Conservation (phyloP, 2,797 vertebrate species). For the Clarias platycephalus region DNA sequence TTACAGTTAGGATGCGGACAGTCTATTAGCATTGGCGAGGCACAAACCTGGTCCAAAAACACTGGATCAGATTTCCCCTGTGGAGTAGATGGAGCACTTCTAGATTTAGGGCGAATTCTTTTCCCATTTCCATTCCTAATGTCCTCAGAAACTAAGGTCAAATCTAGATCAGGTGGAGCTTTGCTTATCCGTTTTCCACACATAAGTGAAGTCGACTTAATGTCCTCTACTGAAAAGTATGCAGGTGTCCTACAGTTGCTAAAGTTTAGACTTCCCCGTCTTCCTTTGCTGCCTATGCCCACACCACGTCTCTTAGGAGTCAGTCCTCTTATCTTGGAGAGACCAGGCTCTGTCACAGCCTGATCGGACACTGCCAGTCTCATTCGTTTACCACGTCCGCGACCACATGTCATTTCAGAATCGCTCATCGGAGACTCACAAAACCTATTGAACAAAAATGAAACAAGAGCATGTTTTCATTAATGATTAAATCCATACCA, state of each 20-base stretch:
- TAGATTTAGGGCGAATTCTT: slow-evolving; percentile 90
- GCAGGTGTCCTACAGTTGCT: slow-evolving; percentile 87
- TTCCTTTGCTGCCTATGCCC: slow-evolving; percentile 87
- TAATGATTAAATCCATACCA: not conserved
- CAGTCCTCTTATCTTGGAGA: slow-evolving; percentile 87
- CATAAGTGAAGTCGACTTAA: slow-evolving; percentile 81
- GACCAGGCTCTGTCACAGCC: slow-evolving; percentile 78
- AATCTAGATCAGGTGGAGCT: slow-evolving; percentile 88
- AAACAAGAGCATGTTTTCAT: slow-evolving; percentile 7
- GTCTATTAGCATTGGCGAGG: slow-evolving; percentile 95
- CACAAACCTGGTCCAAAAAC: slow-evolving; percentile 92
- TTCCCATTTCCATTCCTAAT: slow-evolving; percentile 85
- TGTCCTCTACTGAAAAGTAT: slow-evolving; percentile 88
- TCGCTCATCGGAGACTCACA: slow-evolving; percentile 96
- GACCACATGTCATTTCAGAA: slow-evolving; percentile 88
- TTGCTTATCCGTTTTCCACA: slow-evolving; percentile 91
- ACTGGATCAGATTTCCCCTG: slow-evolving; percentile 88
- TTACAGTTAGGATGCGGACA: slow-evolving; percentile 98
- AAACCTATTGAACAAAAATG: slow-evolving; percentile 76
- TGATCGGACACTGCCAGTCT: slow-evolving; percentile 80
- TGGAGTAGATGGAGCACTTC: slow-evolving; percentile 93
- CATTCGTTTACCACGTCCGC: slow-evolving; percentile 91
- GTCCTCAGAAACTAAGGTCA: slow-evolving; percentile 89
- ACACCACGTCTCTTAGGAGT: slow-evolving; percentile 88
- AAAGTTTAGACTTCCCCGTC: slow-evolving; percentile 90